Percentiles rank a stretch among this genome's conserved stretches.
These are phyloP conservation scores for Periophthalmus magnuspinnatus DNA, from an alignment of 2,797 vertebrate genomes.

Conservation along the genomic window DNA sequence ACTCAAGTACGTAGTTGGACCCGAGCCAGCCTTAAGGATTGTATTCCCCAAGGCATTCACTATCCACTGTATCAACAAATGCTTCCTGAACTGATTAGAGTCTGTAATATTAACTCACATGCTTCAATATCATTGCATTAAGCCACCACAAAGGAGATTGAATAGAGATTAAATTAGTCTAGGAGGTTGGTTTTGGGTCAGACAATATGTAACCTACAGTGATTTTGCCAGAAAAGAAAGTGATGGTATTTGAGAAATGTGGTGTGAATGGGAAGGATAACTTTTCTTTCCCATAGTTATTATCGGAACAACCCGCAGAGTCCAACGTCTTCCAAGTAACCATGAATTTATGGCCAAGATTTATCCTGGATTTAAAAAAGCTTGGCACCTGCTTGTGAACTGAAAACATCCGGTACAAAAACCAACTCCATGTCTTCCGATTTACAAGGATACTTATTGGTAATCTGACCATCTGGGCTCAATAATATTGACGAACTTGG, in stretches of 20 bases:
- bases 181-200: constrained; percentile 49
- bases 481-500: background rate
- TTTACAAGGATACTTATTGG: constrained; percentile 33
- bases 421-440: constrained; percentile 41
- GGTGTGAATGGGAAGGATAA: constrained; percentile 11
- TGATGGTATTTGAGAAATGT: constrained; percentile 49
- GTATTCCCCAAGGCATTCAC: constrained; percentile 35
- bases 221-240: constrained; percentile 38
- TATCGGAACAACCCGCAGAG: constrained; percentile 3
- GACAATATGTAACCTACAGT: constrained; percentile 32
- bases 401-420: constrained; percentile 31
- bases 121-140: constrained; percentile 60
- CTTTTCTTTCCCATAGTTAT: constrained; percentile 19
- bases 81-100: constrained; percentile 63
- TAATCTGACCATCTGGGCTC: background rate
- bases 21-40: constrained; percentile 64
- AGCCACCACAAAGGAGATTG: constrained; percentile 47
- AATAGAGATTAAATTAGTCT: constrained; percentile 51
- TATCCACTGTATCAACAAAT: constrained; percentile 59
- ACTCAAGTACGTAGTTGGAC: constrained; percentile 65
- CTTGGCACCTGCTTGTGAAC: constrained; percentile 32
- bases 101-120: constrained; percentile 65
- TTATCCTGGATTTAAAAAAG: constrained; percentile 28
- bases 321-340: constrained; percentile 16
- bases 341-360: constrained; percentile 24